phyloP scores from a whole-genome alignment of 2,888 invertebrate species.

The Protophormia terraenovae region DNA sequence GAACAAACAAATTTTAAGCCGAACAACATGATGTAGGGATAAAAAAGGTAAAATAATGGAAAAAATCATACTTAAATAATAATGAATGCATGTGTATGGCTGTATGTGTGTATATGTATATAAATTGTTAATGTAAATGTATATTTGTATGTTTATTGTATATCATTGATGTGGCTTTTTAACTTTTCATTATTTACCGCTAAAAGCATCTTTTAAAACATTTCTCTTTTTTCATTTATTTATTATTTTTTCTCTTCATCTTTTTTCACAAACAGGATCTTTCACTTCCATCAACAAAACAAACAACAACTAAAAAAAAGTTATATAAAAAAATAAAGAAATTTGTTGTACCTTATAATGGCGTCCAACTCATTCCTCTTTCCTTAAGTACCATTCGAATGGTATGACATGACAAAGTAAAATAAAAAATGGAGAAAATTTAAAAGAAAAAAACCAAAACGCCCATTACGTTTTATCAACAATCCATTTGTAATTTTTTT shows the following conservation, averaged over 20 bases:
- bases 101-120: background rate
- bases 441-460: conserved; percentile 47
- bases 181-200: conserved; percentile 82
- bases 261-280: conserved; percentile 53
- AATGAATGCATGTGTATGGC: conserved; percentile 23
- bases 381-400: conserved; percentile 52
- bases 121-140: conserved; percentile 29
- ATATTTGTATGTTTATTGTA: conserved; percentile 16
- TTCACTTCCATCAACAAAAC: conserved; percentile 44
- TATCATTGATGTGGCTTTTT: conserved; percentile 81
- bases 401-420: conserved; percentile 60
- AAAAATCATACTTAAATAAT: conserved; percentile 39
- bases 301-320: conserved; percentile 39
- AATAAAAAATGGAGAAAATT: conserved; percentile 52
- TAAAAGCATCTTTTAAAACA: conserved; percentile 81
- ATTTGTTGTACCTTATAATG: conserved; percentile 51
- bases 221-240: conserved; percentile 33
- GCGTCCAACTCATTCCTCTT: conserved; percentile 57
- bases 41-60: conserved; percentile 35
- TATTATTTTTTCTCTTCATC: conserved; percentile 40
- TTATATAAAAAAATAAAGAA: conserved; percentile 29
- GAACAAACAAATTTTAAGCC: background rate
- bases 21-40: background rate
- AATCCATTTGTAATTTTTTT: conserved; percentile 58
- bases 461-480: conserved; percentile 63